Evolutionary conservation across 1,140 invertebrate species (phyloP).

Genomic region (Philotrypesis tridentata): DNA sequence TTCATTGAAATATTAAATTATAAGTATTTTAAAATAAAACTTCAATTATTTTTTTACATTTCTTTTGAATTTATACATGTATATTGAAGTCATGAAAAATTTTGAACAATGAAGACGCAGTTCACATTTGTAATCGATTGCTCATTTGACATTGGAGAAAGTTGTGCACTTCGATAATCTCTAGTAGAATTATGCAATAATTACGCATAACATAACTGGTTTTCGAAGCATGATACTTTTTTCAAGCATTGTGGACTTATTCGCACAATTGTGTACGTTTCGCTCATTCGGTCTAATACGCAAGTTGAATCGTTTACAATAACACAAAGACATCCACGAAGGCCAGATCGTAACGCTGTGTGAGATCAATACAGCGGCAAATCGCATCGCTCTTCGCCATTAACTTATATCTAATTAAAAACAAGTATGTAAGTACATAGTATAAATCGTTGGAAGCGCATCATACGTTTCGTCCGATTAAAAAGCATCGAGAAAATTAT

Average conservation of each 20-base stretch:
- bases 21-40: slow-evolving; percentile 25
- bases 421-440: slow-evolving; percentile 61
- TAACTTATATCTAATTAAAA: slow-evolving; percentile 62
- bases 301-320: neutral
- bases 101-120: slow-evolving; percentile 25
- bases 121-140: slow-evolving; percentile 32
- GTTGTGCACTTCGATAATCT: slow-evolving; percentile 29
- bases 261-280: slow-evolving; percentile 5
- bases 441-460: slow-evolving; percentile 53
- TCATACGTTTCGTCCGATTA: slow-evolving; percentile 22
- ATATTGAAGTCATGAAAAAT: slow-evolving; percentile 13
- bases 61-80: slow-evolving; percentile 19
- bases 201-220: slow-evolving; percentile 6
- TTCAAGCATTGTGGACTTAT: slow-evolving; percentile 8
- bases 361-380: slow-evolving; percentile 49
- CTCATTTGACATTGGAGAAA: slow-evolving; percentile 16
- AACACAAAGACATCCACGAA: slow-evolving; percentile 31
- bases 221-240: slow-evolving; percentile 8
- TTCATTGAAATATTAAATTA: slow-evolving; percentile 5
- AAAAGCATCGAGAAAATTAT: slow-evolving; percentile 6
- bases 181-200: slow-evolving; percentile 25
- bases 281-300: slow-evolving; percentile 24
- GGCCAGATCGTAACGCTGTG: slow-evolving; percentile 5
- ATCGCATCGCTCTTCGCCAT: slow-evolving; percentile 42
- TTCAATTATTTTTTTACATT: slow-evolving; percentile 3